These are phyloP conservation scores for Rhynchopsitta pachyrhyncha DNA, from an alignment of 2,113 vertebrate genomes.

Conservation along the genomic window DNA sequence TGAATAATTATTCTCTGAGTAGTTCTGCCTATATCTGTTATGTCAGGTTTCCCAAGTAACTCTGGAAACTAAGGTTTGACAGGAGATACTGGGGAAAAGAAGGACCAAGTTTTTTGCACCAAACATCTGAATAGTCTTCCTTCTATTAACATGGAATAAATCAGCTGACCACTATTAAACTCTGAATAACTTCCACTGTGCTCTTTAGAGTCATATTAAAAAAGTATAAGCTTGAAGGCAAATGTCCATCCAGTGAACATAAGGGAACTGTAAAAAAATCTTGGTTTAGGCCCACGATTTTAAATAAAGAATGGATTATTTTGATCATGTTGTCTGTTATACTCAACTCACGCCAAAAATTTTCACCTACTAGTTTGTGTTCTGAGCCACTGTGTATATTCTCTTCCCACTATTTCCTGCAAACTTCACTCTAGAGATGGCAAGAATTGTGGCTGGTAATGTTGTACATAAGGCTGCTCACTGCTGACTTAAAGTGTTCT, in stretches of 20 bases:
- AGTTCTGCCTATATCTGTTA: not conserved
- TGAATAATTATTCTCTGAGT: not conserved
- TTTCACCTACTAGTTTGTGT: not conserved
- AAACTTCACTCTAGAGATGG: conserved; percentile 1
- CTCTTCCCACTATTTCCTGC: not conserved
- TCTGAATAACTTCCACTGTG: not conserved
- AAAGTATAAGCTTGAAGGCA: not conserved
- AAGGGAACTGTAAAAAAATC: not conserved
- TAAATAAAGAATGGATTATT: not conserved
- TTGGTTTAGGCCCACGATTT: not conserved
- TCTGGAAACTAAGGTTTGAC: accelerated
- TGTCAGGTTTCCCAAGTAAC: not conserved
- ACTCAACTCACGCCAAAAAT: not conserved
- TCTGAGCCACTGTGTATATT: not conserved
- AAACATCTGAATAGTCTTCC: not conserved
- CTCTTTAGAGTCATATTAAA: not conserved
- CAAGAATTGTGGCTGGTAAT: not conserved
- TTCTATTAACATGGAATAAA: not conserved
- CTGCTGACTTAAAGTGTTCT: not conserved
- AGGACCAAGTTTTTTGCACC: not conserved
- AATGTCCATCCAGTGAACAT: not conserved
- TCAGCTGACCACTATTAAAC: not conserved
- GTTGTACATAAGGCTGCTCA: not conserved
- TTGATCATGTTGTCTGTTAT: not conserved
- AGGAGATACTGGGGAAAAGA: not conserved